Base-by-base conservation (phyloP, 2,797 vertebrate genomes). In the Synaphobranchus kaupii region DNA sequence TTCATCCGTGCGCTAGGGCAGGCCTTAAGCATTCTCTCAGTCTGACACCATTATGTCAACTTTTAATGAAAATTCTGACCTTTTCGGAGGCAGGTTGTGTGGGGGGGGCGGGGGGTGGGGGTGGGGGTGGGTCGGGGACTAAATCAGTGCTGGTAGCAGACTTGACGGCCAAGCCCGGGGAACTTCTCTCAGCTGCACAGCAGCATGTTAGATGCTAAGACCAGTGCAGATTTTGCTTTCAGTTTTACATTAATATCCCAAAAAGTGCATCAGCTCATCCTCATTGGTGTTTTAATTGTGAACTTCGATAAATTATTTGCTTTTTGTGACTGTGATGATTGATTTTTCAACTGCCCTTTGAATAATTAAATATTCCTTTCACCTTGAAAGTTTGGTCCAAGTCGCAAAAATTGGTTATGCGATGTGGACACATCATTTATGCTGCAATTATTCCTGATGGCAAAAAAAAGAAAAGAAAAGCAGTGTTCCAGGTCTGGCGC, bases 31-130 rank as follows among this genome's bases (percentile, higher is more conserved):
- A 10, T 80, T 25, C 7, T 22, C 20, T 28, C 39, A 2, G 10
- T 80, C 76, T 44, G 76, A 47, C 76, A 80, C 71, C 76, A 47
- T 47, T 39, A 44, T 47, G 34, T 80, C 44, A 48, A 7, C 34
- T 80, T 47, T 80, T 80, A 80, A 80, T 80, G 76, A 80, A 80
- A 80, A 7, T 20, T 80, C 20, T 80, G 20, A 22, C 20, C 39
- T 80, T 80, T 47, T 80, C 44, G 39, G 71, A 13, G 71, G 71
- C 71, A 17, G 10, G n/a, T n/a, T n/a, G n/a, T n/a, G n/a, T n/a
- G n/a, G n/a, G n/a, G n/a, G n/a, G n/a, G n/a, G n/a, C n/a, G n/a
- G n/a, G n/a, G n/a, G n/a, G n/a, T n/a, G n/a, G n/a, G n/a, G n/a
- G n/a, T n/a, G 1, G 71, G 9, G 13, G 63, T n/a, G n/a, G 63